Evolutionary conservation across 2,797 vertebrate genomes (phyloP), one percentile per base, ranked within the genome.

Genomic region (Danio jaintianensis): DNA sequence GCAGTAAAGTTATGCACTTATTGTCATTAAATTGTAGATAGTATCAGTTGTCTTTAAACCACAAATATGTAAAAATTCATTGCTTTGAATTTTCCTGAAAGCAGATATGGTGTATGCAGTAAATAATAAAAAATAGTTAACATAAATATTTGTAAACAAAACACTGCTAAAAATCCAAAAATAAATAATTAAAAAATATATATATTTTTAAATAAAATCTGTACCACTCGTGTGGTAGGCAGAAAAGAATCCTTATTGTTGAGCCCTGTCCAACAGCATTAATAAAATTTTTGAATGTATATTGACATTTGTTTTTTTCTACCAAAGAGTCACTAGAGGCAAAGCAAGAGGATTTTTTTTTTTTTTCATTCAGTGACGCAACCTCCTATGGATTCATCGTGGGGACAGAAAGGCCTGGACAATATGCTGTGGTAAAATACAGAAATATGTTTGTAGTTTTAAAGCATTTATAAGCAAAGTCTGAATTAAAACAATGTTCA

Each of bases 271-370:
- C 50, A 40, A n/a, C 16, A 55, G 68, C 9, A 40, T 70, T 18
- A 18, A 10, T 69, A 52, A 3, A 5, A n/a, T n/a, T n/a, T n/a
- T n/a, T n/a, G 22, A 29, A 9, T 53, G 16, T 29, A 5, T 42
- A 47, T 47, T 72, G 38, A 53, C 48, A 70, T 72, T 72, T 72
- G 63, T 15, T 78, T 66, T 68, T 7, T 36, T 38, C n/a, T 58
- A 18, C 64, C 20, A 58, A 61, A 20, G 9, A 43, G 22, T 56
- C 7, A 7, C 11, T 45, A 47, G 15, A 48, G 40, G 16, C 22
- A 50, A 15, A 58, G 42, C 40, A 16, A 48, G 11, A 7, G 8
- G 4, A n/a, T 56, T 67, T 72, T 29, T 29, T 29, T 29, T 29
- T 29, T 29, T 29, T 47, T 47, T 43, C 20, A 47, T 38, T 58